These are phyloP conservation scores for Rhingia rostrata DNA, from an alignment of 2,888 invertebrate species.

Conservation along the genomic window DNA sequence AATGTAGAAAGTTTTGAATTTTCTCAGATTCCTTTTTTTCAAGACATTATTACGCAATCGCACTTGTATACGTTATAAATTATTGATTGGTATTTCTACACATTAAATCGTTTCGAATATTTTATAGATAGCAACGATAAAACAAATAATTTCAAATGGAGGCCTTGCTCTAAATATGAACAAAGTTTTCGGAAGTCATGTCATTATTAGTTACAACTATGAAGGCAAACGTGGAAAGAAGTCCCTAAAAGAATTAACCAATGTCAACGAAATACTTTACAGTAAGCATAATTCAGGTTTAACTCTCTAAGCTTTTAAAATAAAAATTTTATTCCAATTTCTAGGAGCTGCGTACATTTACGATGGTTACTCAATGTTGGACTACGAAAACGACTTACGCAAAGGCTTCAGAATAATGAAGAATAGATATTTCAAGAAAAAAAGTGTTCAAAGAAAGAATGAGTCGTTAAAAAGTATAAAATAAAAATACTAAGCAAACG, in stretches of 20 bases:
- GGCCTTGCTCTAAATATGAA: constrained; percentile 30
- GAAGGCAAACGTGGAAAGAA: constrained; percentile 40
- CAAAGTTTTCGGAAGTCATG: constrained; percentile 17
- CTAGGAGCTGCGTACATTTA: constrained; percentile 6
- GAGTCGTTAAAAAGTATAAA: not conserved
- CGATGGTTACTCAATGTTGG: constrained; percentile 13
- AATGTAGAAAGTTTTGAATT: too few relatives aligned
- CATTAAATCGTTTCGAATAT: not conserved
- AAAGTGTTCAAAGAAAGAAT: constrained; percentile 27
- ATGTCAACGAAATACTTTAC: constrained; percentile 34
- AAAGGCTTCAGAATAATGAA: constrained; percentile 45
- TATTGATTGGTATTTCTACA: not conserved
- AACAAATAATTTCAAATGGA: constrained; percentile 9
- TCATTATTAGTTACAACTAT: constrained; percentile 37
- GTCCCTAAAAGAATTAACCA: constrained; percentile 6
- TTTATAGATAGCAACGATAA: constrained; percentile 14
- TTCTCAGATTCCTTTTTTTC: too few relatives aligned
- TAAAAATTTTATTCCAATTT: not conserved
- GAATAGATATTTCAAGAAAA: constrained; percentile 46
- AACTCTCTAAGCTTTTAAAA: not conserved
- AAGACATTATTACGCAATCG: not conserved
- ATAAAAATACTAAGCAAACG: not conserved
- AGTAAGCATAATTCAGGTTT: constrained; percentile 1
- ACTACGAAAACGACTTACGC: constrained; percentile 36
- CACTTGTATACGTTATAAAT: not conserved